Evolutionary conservation across 1,140 invertebrate genomes (phyloP), one percentile per base, ranked within the genome.

Genomic region (Idris sp.): DNA sequence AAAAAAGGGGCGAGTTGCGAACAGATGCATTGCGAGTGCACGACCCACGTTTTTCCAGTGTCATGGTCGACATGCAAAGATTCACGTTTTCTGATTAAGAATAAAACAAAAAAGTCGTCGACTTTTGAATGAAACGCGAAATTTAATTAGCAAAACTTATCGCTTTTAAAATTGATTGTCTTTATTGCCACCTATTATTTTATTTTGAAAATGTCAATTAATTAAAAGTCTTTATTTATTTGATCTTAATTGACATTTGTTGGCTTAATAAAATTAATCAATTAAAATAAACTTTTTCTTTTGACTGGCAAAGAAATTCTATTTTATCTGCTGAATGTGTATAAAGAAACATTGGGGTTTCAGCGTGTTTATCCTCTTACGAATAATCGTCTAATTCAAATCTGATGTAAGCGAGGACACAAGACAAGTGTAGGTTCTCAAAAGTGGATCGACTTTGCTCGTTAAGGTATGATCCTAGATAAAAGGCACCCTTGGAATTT

Each of bases 341-440:
- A 5, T 51, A 18, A 25, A 54, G 41, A 41, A 40, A 40, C 25
- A 36, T 26, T 54, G 8, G 9, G 43, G 22, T 49, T 62, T 46
- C 22, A 18, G 2, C 16, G 30, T 4, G 25, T 40, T 49, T 40
- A 40, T 49, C 26, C 41, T 18, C 11, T 33, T 44, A 44, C 10
- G 26, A 22, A 58, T 25, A 59, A 19, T 61, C 22, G 6, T 40
- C 18, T 35, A 35, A 58, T 35, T 58, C 19, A 6, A 19, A 30
- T 46, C 26, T 11, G 15, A 51, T 16, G 22, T 35, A 30, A 38
- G 19, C 49, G 76, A 79, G 81, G 78, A 81, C 76, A 74, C 61
- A 72, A 73, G 76, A 28, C 64, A 26, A 51, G 59, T 64, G 46
- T 64, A 64, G 48, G 59, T 25, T 43, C 76, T 36, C 75, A 72